These are phyloP conservation scores for Leptinotarsa peninsularis DNA, from an alignment of 2,888 invertebrate genomes.

Conservation along the genomic window DNA sequence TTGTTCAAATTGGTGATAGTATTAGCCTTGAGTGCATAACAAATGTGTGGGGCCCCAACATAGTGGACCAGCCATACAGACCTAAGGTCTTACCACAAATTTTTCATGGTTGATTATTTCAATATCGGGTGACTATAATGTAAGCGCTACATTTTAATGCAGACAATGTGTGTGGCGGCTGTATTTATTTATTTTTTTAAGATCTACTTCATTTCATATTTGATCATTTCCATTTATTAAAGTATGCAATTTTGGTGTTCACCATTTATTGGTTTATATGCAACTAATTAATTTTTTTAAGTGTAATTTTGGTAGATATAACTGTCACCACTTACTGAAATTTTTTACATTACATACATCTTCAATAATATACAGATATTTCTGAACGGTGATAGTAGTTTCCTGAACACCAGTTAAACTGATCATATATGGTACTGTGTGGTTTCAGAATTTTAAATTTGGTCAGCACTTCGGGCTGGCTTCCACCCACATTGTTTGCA, in stretches of 20 bases:
- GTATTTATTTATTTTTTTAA: conserved; percentile 40
- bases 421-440: conserved; percentile 55
- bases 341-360: background rate
- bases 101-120: conserved; percentile 37
- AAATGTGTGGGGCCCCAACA: conserved; percentile 64
- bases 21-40: conserved; percentile 67
- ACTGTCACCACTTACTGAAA: conserved; percentile 9
- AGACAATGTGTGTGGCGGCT: conserved; percentile 77
- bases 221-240: background rate
- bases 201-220: conserved; percentile 20
- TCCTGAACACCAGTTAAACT: conserved; percentile 43
- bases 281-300: background rate
- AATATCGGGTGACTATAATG: conserved; percentile 44
- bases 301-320: background rate
- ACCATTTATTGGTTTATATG: conserved; percentile 18
- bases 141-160: conserved; percentile 65
- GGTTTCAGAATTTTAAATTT: conserved; percentile 46
- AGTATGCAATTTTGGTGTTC: conserved; percentile 37
- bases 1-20: conserved; percentile 53
- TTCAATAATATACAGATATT: background rate
- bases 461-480: conserved; percentile 70
- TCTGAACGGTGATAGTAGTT: conserved; percentile 22
- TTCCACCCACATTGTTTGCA: conserved; percentile 92
- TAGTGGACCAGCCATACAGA: conserved; percentile 65
- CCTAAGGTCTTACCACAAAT: conserved; percentile 57